Conservation (phyloP, 2,888 invertebrate genomes). For the Ophonus ardosiacus region DNA sequence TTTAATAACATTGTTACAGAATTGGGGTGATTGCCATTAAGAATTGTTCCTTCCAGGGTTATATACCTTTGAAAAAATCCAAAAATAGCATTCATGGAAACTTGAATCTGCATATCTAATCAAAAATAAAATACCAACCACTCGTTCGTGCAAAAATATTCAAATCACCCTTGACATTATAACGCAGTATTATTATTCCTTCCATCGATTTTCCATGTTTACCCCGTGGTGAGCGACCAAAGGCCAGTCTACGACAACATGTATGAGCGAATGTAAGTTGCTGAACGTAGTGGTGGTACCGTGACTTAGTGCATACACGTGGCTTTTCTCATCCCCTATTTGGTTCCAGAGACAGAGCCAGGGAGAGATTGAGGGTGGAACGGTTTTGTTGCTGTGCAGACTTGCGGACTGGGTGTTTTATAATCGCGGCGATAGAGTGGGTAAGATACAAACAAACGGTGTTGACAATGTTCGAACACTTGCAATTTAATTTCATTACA, state of each 20-base stretch:
- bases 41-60: too few species aligned
- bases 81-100: neutral
- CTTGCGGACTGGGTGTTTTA: slow-evolving; percentile 53
- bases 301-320: neutral
- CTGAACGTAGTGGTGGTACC: neutral
- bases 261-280: slow-evolving; percentile 55
- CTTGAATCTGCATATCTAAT: neutral
- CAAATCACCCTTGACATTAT: slow-evolving; percentile 61
- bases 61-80: neutral
- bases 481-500: neutral
- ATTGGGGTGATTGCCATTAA: too few species aligned
- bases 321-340: neutral
- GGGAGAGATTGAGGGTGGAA: slow-evolving; percentile 47
- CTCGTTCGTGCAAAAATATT: slow-evolving; percentile 52
- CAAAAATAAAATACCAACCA: neutral
- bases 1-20: too few species aligned
- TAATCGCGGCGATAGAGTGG: slow-evolving; percentile 49
- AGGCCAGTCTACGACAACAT: slow-evolving; percentile 43
- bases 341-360: slow-evolving; percentile 39
- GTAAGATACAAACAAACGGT: slow-evolving; percentile 33
- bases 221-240: slow-evolving; percentile 17
- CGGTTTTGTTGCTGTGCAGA: slow-evolving; percentile 52
- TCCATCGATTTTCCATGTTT: slow-evolving; percentile 56
- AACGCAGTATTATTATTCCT: slow-evolving; percentile 43
- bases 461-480: neutral